Evolutionary conservation across 2,113 vertebrate genomes (phyloP).

Genomic region (Cyanocitta stelleri): DNA sequence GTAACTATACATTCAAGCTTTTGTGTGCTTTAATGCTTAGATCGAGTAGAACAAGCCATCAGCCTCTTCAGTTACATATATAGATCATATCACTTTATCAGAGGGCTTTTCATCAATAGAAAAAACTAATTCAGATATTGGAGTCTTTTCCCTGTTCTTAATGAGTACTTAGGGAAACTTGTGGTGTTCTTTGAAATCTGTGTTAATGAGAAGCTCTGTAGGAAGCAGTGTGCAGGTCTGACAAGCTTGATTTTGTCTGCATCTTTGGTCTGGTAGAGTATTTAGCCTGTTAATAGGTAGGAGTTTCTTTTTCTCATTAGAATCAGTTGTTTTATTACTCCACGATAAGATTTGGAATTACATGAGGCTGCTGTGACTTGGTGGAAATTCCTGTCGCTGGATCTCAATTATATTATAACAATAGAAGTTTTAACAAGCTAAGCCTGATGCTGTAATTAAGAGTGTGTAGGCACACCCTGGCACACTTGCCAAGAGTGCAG

Average conservation of each 20-base stretch:
- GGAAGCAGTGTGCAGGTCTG: not conserved
- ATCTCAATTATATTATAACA: not conserved
- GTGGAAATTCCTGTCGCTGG: not conserved
- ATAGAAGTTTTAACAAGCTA: constrained; percentile 15
- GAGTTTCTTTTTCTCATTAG: not conserved
- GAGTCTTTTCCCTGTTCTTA: not conserved
- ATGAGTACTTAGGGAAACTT: not conserved
- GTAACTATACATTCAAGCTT: not conserved
- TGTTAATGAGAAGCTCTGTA: not conserved
- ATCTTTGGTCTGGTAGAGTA: not conserved
- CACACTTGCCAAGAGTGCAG: not conserved
- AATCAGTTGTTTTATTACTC: not conserved
- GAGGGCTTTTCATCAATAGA: not conserved
- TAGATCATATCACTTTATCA: not conserved
- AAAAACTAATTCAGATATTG: not conserved
- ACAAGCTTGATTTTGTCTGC: not conserved
- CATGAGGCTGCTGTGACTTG: not conserved
- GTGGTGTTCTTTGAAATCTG: not conserved
- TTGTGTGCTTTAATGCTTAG: not conserved
- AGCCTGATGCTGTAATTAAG: constrained; percentile 20
- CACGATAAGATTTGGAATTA: not conserved
- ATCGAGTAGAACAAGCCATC: not conserved
- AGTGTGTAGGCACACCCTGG: not conserved
- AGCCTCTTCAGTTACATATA: not conserved
- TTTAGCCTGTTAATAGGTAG: not conserved